A percentile compares a stretch with the other conserved stretches of the same genome.
Conservation (phyloP, 2,888 invertebrate species). For the Uropetala carovei region DNA sequence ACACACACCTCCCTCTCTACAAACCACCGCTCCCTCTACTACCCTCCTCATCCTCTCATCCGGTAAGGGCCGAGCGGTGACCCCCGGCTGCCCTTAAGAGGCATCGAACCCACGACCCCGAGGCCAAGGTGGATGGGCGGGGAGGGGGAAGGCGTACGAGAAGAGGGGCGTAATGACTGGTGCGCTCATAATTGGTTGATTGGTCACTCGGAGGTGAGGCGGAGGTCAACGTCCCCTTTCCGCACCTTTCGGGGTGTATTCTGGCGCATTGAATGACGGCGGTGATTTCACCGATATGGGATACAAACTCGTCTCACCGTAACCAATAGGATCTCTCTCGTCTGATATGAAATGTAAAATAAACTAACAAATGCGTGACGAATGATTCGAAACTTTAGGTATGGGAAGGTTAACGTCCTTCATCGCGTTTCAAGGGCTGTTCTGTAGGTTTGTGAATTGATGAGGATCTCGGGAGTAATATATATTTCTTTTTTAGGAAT, state of each 20-base stretch:
- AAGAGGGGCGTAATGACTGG: constrained; percentile 7
- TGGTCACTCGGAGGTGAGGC: background rate
- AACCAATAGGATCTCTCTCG: background rate
- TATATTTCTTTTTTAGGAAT: too few species aligned
- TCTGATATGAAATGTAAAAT: background rate
- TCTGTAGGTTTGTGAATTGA: background rate
- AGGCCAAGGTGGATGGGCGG: constrained; percentile 6
- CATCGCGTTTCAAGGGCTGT: background rate
- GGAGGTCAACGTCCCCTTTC: background rate
- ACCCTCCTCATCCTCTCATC: background rate
- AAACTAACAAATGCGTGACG: constrained; percentile 3
- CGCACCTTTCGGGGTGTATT: background rate
- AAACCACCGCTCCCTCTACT: too few species aligned
- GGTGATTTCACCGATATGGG: background rate
- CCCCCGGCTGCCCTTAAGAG: background rate
- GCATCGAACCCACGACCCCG: constrained; percentile 32
- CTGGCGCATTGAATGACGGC: background rate
- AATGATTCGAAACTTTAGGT: background rate
- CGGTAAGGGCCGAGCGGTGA: constrained; percentile 19
- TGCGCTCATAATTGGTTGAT: constrained; percentile 28
- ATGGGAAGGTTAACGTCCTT: background rate
- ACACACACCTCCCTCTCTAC: background rate
- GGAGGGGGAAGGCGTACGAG: background rate
- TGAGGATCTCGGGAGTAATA: background rate
- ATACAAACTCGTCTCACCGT: background rate